Base-by-base conservation (phyloP, 2,888 invertebrate genomes). In the Metallyticus violacea region DNA sequence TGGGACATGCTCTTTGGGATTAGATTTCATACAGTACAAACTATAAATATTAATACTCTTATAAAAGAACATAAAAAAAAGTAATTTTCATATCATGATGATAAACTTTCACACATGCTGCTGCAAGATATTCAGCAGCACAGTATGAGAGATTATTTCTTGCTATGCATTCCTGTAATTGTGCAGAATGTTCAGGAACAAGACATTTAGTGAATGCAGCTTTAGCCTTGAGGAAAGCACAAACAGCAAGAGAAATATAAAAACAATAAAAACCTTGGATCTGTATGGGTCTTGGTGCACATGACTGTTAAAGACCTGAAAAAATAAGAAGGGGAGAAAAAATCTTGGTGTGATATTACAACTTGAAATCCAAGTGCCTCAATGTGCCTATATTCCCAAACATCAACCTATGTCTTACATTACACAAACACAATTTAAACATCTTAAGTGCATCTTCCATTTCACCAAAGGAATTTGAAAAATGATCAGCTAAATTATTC, bases 291-390 rank as follows among this genome's bases (percentile, higher is more conserved):
- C 97, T 95, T 96, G 96, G 94, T 96, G 96, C 94, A 97, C 96
- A 95, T 97, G 97, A 95, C 97, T 97, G 95, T 97, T 97, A 95
- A 97, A 97, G 92, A 97, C 97, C 97, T 97, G 95, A 92, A 96
- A 96, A 88, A 88, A 79, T 87, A 88, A 88, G 85, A 87, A 85
- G 80, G 79, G 15, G 40, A 62, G 40, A 62, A 62, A 62, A 62
- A 62, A 62, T 62, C 40, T 62, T 62, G 40, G 40, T 62, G 40
- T 62, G 40, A 62, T 62, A 6, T 62, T 62, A 62, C 40, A 62
- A 62, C 22, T 62, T 4, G 15, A 62, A 40, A 62, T 62, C 15
- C 15, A 40, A 15, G 40, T 62, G 40, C 40, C 40, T 62, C 40
- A 15, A 62, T 62, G 40, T 2, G 40, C 40, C 15, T 62, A 62